phyloP scores from a whole-genome alignment of 2,888 invertebrate genomes.

The Coelopa pilipes region DNA sequence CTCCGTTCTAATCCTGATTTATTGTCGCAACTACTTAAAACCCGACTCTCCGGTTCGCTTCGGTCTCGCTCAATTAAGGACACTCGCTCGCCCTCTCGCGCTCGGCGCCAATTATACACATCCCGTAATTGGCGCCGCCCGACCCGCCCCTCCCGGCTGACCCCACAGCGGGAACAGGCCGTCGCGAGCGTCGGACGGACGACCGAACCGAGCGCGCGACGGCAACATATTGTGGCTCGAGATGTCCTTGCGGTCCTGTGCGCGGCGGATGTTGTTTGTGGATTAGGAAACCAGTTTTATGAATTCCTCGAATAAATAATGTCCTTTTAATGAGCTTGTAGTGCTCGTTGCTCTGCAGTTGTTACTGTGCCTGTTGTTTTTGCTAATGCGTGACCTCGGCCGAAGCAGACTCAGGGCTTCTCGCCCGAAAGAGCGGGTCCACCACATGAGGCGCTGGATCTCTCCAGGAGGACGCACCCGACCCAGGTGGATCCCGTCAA shows the following conservation, averaged over 20 bases:
- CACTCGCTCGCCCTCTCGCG: neutral
- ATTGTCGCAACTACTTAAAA: conserved; percentile 20
- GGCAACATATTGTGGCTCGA: conserved; percentile 20
- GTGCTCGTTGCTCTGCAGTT: too few relatives aligned
- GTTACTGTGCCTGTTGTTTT: too few relatives aligned
- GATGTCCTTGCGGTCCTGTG: conserved; percentile 4
- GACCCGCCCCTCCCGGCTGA: conserved; percentile 1
- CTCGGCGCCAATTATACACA: neutral
- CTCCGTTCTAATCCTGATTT: conserved; percentile 23
- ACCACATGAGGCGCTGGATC: too few relatives aligned
- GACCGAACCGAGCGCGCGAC: conserved; percentile 5
- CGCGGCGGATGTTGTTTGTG: neutral
- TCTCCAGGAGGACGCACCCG: too few relatives aligned
- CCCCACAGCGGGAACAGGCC: neutral
- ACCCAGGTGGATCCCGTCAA: too few relatives aligned
- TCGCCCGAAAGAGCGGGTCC: too few relatives aligned
- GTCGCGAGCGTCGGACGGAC: neutral
- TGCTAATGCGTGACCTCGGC: too few relatives aligned
- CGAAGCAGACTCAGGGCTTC: too few relatives aligned
- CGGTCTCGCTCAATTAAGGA: neutral
- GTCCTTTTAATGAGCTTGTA: too few relatives aligned
- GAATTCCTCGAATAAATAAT: neutral
- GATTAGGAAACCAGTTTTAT: conserved; percentile 10
- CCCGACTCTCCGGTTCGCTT: conserved; percentile 1
- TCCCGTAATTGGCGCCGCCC: conserved; percentile 17